These are phyloP conservation scores for Mechanitis mazaeus DNA, from an alignment of 2,888 invertebrate genomes.

Conservation along the genomic window DNA sequence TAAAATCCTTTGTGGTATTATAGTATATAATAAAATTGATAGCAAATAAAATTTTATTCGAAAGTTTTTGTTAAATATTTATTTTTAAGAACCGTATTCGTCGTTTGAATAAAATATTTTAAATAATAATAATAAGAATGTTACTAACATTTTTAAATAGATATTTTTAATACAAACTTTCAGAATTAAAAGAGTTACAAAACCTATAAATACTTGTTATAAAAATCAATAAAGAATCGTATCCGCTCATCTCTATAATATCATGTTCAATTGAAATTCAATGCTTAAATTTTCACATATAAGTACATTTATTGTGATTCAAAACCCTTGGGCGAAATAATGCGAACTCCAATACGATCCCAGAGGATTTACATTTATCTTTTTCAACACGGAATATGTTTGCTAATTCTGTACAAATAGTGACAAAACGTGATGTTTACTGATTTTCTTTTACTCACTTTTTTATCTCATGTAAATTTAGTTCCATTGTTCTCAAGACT, in stretches of 20 bases:
- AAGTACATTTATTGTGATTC: conserved; percentile 11
- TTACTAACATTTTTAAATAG: too few species aligned
- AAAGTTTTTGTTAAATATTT: too few species aligned
- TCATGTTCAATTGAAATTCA: conserved; percentile 5
- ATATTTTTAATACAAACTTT: too few species aligned
- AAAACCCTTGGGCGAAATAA: conserved; percentile 20
- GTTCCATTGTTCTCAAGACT: conserved; percentile 1
- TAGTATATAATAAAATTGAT: too few species aligned
- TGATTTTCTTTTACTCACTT: conserved; percentile 9
- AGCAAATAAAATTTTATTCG: too few species aligned
- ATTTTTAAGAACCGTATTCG: too few species aligned
- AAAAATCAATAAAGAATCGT: too few species aligned
- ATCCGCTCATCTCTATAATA: background rate
- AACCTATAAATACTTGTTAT: too few species aligned
- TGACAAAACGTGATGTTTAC: conserved; percentile 22
- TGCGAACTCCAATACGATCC: conserved; percentile 21
- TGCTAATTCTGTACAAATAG: conserved; percentile 27
- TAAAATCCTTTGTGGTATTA: too few species aligned
- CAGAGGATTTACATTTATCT: conserved; percentile 27
- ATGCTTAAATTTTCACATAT: conserved; percentile 9
- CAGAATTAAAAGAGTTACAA: too few species aligned
- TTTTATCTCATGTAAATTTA: conserved; percentile 2
- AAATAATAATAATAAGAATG: too few species aligned
- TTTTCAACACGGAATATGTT: conserved; percentile 21
- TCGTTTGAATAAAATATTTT: too few species aligned